A percentile compares a stretch with the other conserved stretches of the same genome.
Evolutionary conservation across 2,797 vertebrate species (phyloP).

Genomic region (Sebastes wilsoni): DNA sequence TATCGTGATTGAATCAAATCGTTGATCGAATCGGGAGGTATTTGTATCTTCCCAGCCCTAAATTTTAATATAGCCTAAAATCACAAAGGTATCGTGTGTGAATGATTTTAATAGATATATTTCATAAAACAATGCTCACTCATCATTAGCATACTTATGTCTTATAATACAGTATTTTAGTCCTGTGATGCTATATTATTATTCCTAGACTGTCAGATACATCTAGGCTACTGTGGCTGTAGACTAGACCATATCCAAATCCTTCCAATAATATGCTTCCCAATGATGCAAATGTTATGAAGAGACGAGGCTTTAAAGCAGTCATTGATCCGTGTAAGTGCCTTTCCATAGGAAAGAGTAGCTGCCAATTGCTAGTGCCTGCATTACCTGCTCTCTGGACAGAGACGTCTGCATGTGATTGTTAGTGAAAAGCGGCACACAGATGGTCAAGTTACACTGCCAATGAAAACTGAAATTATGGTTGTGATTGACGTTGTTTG

Average conservation of each 20-base stretch:
- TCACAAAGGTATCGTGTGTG: background rate
- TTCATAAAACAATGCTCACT: background rate
- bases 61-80: background rate
- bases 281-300: conserved; percentile 59
- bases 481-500: background rate
- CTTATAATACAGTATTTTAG: background rate
- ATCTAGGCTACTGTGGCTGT: conserved; percentile 8
- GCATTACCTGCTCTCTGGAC: conserved; percentile 69
- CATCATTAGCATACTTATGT: background rate
- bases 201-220: background rate
- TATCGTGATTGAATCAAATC: no score
- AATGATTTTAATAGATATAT: background rate
- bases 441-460: conserved; percentile 41
- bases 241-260: conserved; percentile 33
- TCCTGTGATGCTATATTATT: background rate
- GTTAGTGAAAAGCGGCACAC: conserved; percentile 27
- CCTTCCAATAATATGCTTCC: conserved; percentile 40
- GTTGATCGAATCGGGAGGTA: no score
- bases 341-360: conserved; percentile 74
- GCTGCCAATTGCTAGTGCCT: conserved; percentile 55
- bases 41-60: no score
- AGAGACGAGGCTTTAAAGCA: conserved; percentile 65
- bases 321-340: conserved; percentile 83
- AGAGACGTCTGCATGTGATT: conserved; percentile 29
- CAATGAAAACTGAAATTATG: conserved; percentile 26